Evolutionary conservation across 2,888 invertebrate genomes (phyloP).

Genomic region (Trissolcus brochymenae): DNA sequence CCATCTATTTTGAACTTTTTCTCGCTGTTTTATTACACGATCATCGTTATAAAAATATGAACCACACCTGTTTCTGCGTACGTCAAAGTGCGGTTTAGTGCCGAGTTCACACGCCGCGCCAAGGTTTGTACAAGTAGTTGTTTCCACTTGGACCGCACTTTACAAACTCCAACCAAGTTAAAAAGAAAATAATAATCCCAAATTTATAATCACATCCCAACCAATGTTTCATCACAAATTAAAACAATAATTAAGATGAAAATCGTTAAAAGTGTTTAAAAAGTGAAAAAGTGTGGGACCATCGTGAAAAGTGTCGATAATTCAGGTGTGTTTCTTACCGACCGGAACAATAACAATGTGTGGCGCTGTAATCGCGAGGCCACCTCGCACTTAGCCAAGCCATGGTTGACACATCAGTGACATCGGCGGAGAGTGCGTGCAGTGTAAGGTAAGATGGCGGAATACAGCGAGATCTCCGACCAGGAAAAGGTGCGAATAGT

Average conservation of each 20-base stretch:
- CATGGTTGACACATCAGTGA: constrained; percentile 72
- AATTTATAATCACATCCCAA: background rate
- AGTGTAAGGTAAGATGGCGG: constrained; percentile 85
- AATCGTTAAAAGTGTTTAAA: too few relatives aligned
- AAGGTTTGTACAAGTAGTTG: constrained; percentile 50
- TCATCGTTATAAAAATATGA: constrained; percentile 26
- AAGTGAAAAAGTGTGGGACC: too few relatives aligned
- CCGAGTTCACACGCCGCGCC: constrained; percentile 44
- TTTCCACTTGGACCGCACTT: background rate
- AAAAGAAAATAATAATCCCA: background rate
- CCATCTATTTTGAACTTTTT: background rate
- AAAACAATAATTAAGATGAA: too few relatives aligned
- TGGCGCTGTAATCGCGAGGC: constrained; percentile 10
- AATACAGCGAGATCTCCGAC: constrained; percentile 89
- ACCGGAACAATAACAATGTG: background rate
- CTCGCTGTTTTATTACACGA: background rate
- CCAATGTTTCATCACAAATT: background rate
- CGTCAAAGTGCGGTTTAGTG: constrained; percentile 33
- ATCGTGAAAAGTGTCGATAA: background rate
- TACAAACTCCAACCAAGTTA: background rate
- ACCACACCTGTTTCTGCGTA: constrained; percentile 59
- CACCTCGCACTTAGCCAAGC: constrained; percentile 59
- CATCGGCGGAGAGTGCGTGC: constrained; percentile 55
- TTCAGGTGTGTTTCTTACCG: too few relatives aligned
- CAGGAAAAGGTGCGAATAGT: constrained; percentile 97